These are phyloP conservation scores for Heteromurus nitidus DNA, from an alignment of 2,888 invertebrate species.

Conservation along the genomic window DNA sequence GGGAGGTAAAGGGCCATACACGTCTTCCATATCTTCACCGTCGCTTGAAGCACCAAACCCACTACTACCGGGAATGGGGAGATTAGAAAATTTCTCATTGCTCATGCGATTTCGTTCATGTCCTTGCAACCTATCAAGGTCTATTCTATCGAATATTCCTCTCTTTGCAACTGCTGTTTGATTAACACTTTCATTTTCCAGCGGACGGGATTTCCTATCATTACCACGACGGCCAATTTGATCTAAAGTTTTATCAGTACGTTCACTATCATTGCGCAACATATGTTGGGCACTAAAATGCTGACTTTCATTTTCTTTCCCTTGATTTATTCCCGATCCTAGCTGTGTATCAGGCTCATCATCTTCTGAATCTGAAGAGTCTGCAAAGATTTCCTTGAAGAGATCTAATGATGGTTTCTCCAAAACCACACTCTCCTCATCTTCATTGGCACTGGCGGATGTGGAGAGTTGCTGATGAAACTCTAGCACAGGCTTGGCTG, in stretches of 20 bases:
- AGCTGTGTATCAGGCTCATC: constrained; percentile 46
- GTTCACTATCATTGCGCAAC: constrained; percentile 29
- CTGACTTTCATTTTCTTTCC: constrained; percentile 29
- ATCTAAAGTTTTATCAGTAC: constrained; percentile 42
- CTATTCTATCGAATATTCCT: constrained; percentile 62
- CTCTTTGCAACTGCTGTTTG: constrained; percentile 15
- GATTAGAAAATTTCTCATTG: background rate
- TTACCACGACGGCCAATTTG: constrained; percentile 18
- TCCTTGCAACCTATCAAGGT: constrained; percentile 52
- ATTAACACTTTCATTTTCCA: constrained; percentile 47
- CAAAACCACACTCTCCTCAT: constrained; percentile 7
- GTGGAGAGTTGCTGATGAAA: constrained; percentile 35
- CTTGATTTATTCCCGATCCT: constrained; percentile 13
- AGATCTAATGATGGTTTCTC: constrained; percentile 70
- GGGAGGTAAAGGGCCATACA: constrained; percentile 66
- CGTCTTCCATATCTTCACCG: constrained; percentile 50
- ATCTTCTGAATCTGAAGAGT: constrained; percentile 69
- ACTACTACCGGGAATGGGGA: background rate
- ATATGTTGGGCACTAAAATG: constrained; percentile 32
- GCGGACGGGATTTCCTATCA: constrained; percentile 34
- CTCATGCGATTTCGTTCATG: constrained; percentile 2
- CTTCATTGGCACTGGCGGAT: background rate
- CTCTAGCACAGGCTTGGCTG: constrained; percentile 2
- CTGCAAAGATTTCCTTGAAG: constrained; percentile 73
- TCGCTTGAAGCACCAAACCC: background rate